Evolutionary conservation across 2,888 invertebrate species (phyloP).

Genomic region (Chrysopilus asiliformis): DNA sequence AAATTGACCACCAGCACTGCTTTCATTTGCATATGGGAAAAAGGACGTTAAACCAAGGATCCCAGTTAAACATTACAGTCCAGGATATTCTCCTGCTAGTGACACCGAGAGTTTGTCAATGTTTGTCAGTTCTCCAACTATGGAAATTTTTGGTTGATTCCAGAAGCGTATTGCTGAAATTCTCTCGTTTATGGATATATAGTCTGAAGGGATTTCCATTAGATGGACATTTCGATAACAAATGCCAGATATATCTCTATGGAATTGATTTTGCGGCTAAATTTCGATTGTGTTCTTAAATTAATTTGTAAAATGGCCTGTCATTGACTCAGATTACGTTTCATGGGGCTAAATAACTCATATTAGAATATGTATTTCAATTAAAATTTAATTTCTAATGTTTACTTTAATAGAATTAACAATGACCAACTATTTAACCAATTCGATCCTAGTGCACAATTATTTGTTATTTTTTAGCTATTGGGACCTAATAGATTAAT

Average conservation of each 20-base stretch:
- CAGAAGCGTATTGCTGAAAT: constrained; percentile 1
- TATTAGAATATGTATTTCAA: too few relatives aligned
- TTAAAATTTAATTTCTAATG: too few relatives aligned
- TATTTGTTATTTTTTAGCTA: too few relatives aligned
- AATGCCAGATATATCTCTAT: neutral
- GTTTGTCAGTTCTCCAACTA: constrained; percentile 6
- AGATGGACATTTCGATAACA: neutral
- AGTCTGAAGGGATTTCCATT: neutral
- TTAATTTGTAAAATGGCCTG: too few relatives aligned
- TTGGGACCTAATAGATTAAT: too few relatives aligned
- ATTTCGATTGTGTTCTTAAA: too few relatives aligned
- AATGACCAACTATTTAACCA: too few relatives aligned
- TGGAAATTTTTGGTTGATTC: constrained; percentile 1
- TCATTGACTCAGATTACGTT: too few relatives aligned
- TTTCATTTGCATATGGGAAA: constrained; percentile 14
- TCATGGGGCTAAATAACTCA: too few relatives aligned
- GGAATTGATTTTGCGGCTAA: neutral
- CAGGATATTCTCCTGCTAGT: constrained; percentile 6
- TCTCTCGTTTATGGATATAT: neutral
- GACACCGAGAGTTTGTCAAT: constrained; percentile 14
- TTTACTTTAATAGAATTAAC: too few relatives aligned
- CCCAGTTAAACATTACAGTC: constrained; percentile 6
- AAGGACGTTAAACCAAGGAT: too few relatives aligned
- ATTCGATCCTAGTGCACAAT: too few relatives aligned
- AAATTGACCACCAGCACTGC: constrained; percentile 9